Evolutionary conservation across 2,888 invertebrate genomes (phyloP), one percentile per base, ranked within the genome.

Genomic region (Argyresthia albistria): DNA sequence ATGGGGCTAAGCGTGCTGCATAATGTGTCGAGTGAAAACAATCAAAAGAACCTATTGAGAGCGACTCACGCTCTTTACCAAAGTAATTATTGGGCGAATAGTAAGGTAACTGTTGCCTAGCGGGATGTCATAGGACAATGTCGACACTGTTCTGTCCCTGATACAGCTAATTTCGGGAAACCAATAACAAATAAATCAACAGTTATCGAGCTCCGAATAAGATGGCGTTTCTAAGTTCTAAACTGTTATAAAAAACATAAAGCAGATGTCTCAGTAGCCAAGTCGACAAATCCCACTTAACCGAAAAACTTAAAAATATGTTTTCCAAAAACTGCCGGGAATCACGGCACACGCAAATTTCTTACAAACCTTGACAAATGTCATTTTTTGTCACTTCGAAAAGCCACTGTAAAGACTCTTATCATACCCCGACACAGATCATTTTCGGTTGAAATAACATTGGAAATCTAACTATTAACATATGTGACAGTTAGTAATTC

Each of bases 51-150:
- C 67, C 60, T 59, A 62, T 65, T 68, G 72, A 76, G 9, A 39
- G 9, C 39, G 77, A 74, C 9, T 43, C 46, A 73, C 73, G 73
- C 73, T 72, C 69, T 62, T 79, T 75, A 83, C 84, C 82, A 80
- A 75, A 68, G 75, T 84, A 76, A 84, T 84, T 81, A 86, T 83
- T 70, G 70, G 66, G 60, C 64, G 67, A 76, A 75, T 67, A 60
- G 70, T 62, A 54, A 63, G 61, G 50, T 82, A 83, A 83, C 86
- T 80, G 86, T 84, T 66, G 76, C 81, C 53, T 76, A 63, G 80
- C 81, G 75, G 84, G 86, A 62, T 58, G 63, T 67, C 71, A 58
- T 58, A 46, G 14, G 55, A 78, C 75, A 78, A 73, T 74, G 57
- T 66, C 54, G 55, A 14, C 60, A 59, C 60, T n/a, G n/a, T n/a